A percentile compares a stretch with the other conserved stretches of the same genome.
Evolutionary conservation across 1,140 invertebrate species (phyloP).

Genomic region (Aphaenogaster rudis): DNA sequence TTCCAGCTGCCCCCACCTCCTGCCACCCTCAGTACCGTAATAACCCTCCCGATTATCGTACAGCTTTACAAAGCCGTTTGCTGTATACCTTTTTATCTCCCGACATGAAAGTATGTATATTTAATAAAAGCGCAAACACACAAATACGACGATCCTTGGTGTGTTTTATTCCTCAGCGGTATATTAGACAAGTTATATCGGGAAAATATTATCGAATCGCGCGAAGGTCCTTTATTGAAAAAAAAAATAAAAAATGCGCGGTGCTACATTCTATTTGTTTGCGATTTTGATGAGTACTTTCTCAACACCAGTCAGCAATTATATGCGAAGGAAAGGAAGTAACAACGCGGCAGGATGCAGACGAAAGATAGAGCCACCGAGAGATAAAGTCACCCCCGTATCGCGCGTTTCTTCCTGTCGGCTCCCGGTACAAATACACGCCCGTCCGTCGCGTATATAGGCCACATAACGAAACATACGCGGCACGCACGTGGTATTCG

Average conservation of each 20-base stretch:
- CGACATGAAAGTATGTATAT: neutral
- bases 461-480: neutral
- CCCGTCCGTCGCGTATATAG: constrained; percentile 18
- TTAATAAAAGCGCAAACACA: constrained; percentile 18
- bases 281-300: constrained; percentile 1
- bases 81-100: constrained; percentile 9
- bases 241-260: neutral
- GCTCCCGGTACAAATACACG: constrained; percentile 42
- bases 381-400: constrained; percentile 77
- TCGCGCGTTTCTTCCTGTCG: constrained; percentile 80
- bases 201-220: neutral
- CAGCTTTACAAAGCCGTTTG: constrained; percentile 19
- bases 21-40: constrained; percentile 69
- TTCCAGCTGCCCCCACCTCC: constrained; percentile 72
- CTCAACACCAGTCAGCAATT: constrained; percentile 55
- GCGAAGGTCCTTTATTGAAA: neutral
- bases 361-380: constrained; percentile 77
- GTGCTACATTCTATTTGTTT: neutral
- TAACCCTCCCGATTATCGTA: constrained; percentile 51
- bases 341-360: constrained; percentile 78
- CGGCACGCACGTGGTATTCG: neutral
- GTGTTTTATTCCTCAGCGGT: neutral
- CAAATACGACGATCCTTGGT: neutral
- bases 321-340: constrained; percentile 78
- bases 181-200: neutral